These are phyloP conservation scores for Limosa lapponica DNA, from an alignment of 2,797 vertebrate species.

Conservation along the genomic window DNA sequence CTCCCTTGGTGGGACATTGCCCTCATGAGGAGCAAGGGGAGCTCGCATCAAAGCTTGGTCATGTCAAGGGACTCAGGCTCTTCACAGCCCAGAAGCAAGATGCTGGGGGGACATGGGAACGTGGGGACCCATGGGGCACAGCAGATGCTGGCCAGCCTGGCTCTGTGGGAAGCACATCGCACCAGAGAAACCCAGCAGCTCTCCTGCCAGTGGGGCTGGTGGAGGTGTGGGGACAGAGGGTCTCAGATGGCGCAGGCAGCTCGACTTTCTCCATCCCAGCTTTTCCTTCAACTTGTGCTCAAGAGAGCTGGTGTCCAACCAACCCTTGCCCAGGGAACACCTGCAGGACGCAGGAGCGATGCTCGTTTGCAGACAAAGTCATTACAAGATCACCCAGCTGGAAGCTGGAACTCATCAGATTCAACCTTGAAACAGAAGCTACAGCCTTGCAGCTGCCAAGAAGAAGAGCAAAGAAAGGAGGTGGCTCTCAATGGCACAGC, in stretches of 20 bases:
- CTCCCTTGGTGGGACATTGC: background rate
- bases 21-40: background rate
- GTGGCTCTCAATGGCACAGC: background rate
- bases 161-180: background rate
- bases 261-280: background rate
- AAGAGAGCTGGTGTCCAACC: background rate
- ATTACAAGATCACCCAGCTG: background rate
- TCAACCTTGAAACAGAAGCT: constrained; percentile 1
- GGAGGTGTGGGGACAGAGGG: background rate
- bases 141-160: background rate
- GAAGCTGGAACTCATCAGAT: constrained; percentile 4
- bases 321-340: background rate
- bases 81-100: background rate
- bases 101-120: background rate
- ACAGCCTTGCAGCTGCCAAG: background rate
- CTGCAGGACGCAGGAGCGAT: accelerated
- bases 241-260: background rate
- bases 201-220: background rate
- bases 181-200: background rate
- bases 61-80: background rate
- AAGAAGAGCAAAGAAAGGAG: background rate
- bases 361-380: background rate
- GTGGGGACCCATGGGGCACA: background rate
- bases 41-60: background rate
- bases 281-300: background rate